Evolutionary conservation across 2,888 invertebrate genomes (phyloP), one percentile per base, ranked within the genome.

Genomic region (Cryptocephalus primarius): DNA sequence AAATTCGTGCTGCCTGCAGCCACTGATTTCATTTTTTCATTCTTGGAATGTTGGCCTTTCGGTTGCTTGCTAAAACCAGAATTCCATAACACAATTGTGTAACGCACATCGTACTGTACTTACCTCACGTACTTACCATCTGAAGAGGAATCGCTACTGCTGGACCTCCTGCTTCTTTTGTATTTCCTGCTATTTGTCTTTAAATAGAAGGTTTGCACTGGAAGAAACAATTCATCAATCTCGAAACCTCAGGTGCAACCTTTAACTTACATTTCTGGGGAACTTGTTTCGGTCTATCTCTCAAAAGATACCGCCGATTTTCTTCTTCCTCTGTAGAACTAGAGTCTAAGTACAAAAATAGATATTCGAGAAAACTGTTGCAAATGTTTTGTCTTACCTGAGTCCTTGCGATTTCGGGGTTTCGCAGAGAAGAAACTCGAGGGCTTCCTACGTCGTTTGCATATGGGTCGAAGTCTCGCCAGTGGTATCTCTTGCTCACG

Each of bases 21-120:
- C 11, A 68, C 68, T 0, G 66, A 63, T 59, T 66, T 68, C 57
- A 70, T 59, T 44, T 60, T 62, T 53, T 68, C 69, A 45, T 62
- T 65, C 52, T 68, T 69, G 31, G 65, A 63, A 55, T 68, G 66
- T 9, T 60, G 60, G 45, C 54, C 60, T 53, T 68, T 68, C 32
- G 62, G 58, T 40, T 56, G 59, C 54, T 63, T 64, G 42, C 60
- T 60, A 42, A 4, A 44, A 47, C 41, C 44, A 39, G 44, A 34
- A 6, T 33, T 34, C 11, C 12, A 14, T 34, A 4, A 9, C 22
- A 22, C n/a, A 43, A 33, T 31, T 32, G n/a, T 8, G n/a, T 1
- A 40, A 9, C 38, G 33, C 8, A 33, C 9, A 9, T 32, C 13
- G 4, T 32, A 41, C 13, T 10, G 11, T 12, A 41, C 34, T 47